phyloP scores from a whole-genome alignment of 2,797 vertebrate genomes.

The Tokudaia muenninki region DNA sequence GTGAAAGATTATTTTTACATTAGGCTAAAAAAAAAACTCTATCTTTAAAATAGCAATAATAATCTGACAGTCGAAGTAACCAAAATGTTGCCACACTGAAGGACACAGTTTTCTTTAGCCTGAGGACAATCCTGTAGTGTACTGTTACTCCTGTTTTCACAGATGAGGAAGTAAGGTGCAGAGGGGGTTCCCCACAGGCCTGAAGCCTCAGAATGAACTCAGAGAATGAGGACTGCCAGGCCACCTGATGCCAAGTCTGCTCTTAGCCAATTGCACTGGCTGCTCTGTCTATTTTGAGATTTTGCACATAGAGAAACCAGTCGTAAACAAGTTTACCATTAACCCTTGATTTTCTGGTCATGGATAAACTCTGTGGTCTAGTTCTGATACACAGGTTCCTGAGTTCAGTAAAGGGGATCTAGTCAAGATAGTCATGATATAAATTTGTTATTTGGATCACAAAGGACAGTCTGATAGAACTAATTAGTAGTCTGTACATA shows the following conservation, averaged over 20 bases:
- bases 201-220: neutral
- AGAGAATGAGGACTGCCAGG: neutral
- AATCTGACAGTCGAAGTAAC: neutral
- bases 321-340: neutral
- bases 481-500: neutral
- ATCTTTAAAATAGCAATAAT: neutral
- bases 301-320: neutral
- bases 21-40: neutral
- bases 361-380: neutral
- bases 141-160: neutral
- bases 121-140: neutral
- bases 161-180: neutral
- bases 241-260: neutral
- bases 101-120: neutral
- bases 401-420: neutral
- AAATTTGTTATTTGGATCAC: neutral
- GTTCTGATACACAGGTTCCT: neutral
- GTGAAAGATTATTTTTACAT: neutral
- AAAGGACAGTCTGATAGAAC: neutral
- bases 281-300: slow-evolving; percentile 1
- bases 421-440: neutral
- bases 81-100: neutral
- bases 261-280: neutral
- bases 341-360: neutral
- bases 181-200: neutral